These are phyloP conservation scores for Drosophila navojoa DNA, from an alignment of 1,140 invertebrate species.

Conservation along the genomic window DNA sequence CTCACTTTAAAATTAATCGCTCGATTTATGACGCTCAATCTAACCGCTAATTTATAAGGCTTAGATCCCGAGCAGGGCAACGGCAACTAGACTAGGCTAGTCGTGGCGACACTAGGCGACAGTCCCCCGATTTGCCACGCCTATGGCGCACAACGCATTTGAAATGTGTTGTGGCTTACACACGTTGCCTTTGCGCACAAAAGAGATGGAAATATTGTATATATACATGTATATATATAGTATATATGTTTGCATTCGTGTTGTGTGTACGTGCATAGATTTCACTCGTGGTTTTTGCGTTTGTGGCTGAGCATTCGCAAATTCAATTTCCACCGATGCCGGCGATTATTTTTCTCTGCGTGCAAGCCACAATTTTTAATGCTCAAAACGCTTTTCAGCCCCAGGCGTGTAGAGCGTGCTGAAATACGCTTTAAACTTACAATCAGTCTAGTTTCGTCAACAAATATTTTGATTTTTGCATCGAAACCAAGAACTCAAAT, in stretches of 20 bases:
- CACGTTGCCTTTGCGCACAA: conserved; percentile 51
- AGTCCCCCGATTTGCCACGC: background rate
- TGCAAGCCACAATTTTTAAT: conserved; percentile 62
- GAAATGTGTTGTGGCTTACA: conserved; percentile 63
- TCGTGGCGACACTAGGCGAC: conserved; percentile 15
- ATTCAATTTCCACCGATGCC: conserved; percentile 68
- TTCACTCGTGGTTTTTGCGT: conserved; percentile 65
- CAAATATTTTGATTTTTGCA: conserved; percentile 8
- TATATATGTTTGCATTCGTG: conserved; percentile 3
- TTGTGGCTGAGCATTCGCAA: conserved; percentile 64
- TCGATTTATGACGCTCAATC: conserved; percentile 78
- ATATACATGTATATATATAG: too few species aligned
- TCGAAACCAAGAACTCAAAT: too few species aligned
- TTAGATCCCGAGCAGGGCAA: conserved; percentile 40
- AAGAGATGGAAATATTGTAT: background rate
- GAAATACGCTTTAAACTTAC: background rate
- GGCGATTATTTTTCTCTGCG: conserved; percentile 43
- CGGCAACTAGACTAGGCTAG: conserved; percentile 27
- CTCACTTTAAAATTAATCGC: conserved; percentile 73
- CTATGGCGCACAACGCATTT: conserved; percentile 60
- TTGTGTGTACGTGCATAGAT: conserved; percentile 59
- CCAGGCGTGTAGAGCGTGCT: conserved; percentile 1
- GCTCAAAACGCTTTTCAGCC: conserved; percentile 40
- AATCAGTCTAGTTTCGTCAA: background rate
- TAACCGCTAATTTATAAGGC: conserved; percentile 79